A percentile compares a stretch with the other conserved stretches of the same genome.
Evolutionary conservation across 2,888 invertebrate genomes (phyloP).

Genomic region (Cerceris ruficornis): DNA sequence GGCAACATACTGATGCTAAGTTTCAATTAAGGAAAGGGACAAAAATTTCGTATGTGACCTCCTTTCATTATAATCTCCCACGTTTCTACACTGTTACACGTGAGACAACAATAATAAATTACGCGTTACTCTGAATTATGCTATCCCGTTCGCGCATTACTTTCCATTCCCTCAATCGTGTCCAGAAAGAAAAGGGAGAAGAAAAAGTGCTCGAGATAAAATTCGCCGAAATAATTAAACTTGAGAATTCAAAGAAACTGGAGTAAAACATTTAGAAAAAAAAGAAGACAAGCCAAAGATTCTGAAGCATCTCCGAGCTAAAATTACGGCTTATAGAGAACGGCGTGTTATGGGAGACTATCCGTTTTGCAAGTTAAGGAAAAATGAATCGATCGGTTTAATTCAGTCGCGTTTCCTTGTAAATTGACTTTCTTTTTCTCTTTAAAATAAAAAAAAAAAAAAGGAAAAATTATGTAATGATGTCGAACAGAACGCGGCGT

Average conservation of each 20-base stretch:
- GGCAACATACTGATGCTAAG: conserved; percentile 39
- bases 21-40: conserved; percentile 60
- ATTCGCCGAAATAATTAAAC: too few species aligned
- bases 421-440: conserved; percentile 15
- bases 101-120: too few species aligned
- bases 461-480: too few species aligned
- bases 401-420: conserved; percentile 63
- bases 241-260: conserved; percentile 8
- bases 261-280: conserved; percentile 61
- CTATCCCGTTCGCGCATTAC: too few species aligned
- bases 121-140: too few species aligned
- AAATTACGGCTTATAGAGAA: conserved; percentile 71
- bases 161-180: too few species aligned
- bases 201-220: too few species aligned
- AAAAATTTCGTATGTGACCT: conserved; percentile 54
- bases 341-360: conserved; percentile 63
- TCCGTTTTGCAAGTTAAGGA: conserved; percentile 34
- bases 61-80: conserved; percentile 21
- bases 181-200: too few species aligned
- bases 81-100: background rate
- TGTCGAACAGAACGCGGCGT: background rate
- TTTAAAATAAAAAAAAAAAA: background rate
- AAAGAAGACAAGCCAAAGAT: conserved; percentile 25
- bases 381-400: conserved; percentile 54
- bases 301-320: conserved; percentile 35